These are phyloP conservation scores for Meganola albula DNA, from an alignment of 2,888 invertebrate species.

Conservation along the genomic window DNA sequence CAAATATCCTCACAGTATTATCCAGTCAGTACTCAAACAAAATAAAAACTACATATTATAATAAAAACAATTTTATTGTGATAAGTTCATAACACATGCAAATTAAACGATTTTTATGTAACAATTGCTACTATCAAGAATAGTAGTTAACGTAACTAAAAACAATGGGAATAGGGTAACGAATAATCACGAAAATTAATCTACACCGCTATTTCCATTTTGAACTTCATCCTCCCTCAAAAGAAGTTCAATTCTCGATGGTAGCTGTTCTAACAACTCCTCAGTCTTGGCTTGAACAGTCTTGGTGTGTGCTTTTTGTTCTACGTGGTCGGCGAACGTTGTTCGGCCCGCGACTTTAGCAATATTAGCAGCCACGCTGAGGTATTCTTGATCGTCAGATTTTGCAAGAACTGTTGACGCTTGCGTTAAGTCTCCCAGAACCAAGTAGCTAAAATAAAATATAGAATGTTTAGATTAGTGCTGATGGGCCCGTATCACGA, in stretches of 20 bases:
- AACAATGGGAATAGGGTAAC: too few species aligned
- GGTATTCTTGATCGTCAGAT: conserved; percentile 65
- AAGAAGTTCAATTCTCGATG: conserved; percentile 42
- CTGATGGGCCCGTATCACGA: too few species aligned
- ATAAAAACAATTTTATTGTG: too few species aligned
- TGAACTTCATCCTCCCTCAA: conserved; percentile 17
- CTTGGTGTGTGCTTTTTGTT: conserved; percentile 29
- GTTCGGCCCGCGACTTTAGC: conserved; percentile 70
- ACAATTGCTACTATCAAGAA: too few species aligned
- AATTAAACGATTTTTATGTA: too few species aligned
- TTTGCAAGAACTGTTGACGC: conserved; percentile 80
- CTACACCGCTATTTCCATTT: conserved; percentile 10
- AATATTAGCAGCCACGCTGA: conserved; percentile 79
- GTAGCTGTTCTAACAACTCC: conserved; percentile 33
- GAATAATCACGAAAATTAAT: too few species aligned
- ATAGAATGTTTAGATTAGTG: not conserved
- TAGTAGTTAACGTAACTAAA: too few species aligned
- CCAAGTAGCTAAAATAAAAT: conserved; percentile 69
- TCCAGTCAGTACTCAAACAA: too few species aligned
- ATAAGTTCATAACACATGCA: too few species aligned
- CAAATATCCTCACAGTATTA: too few species aligned
- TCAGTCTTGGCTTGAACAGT: conserved; percentile 30
- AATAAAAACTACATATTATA: too few species aligned
- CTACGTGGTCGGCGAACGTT: conserved; percentile 50
- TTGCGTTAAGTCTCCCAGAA: conserved; percentile 75